These are phyloP conservation scores for Lepidurus couesii DNA, from an alignment of 1,140 invertebrate genomes.

Conservation along the genomic window DNA sequence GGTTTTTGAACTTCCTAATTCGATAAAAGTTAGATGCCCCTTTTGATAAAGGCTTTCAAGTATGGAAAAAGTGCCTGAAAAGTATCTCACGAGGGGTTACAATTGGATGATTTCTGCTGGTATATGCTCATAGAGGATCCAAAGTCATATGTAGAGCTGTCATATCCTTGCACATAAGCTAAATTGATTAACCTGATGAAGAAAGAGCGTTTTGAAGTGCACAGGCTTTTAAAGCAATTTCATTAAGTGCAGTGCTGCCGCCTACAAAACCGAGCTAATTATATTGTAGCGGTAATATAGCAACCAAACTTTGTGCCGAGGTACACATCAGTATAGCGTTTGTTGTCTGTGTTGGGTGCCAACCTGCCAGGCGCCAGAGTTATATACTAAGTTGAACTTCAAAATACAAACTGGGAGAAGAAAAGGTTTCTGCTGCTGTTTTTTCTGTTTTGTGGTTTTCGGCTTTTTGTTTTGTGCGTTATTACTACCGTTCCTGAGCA, in stretches of 20 bases:
- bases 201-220: not conserved
- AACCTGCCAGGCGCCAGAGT: not conserved
- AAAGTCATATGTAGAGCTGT: not conserved
- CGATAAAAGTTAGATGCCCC: too few relatives aligned
- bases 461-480: too few relatives aligned
- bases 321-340: not conserved
- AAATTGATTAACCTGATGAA: not conserved
- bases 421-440: too few relatives aligned
- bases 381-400: not conserved
- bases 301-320: not conserved
- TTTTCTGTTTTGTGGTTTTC: too few relatives aligned
- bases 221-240: not conserved
- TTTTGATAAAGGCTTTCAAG: too few relatives aligned
- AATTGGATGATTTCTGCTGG: not conserved
- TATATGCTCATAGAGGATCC: not conserved
- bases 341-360: not conserved
- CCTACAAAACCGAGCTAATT: constrained; percentile 8
- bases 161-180: not conserved
- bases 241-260: not conserved
- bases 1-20: not conserved
- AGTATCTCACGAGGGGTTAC: not conserved
- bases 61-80: not conserved
- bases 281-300: not conserved
- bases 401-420: not conserved
- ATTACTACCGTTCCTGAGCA: too few relatives aligned